A percentile compares a stretch with the other conserved stretches of the same genome.
Evolutionary conservation across 2,113 vertebrate genomes (phyloP).

Genomic region (Pteruthius melanotis): DNA sequence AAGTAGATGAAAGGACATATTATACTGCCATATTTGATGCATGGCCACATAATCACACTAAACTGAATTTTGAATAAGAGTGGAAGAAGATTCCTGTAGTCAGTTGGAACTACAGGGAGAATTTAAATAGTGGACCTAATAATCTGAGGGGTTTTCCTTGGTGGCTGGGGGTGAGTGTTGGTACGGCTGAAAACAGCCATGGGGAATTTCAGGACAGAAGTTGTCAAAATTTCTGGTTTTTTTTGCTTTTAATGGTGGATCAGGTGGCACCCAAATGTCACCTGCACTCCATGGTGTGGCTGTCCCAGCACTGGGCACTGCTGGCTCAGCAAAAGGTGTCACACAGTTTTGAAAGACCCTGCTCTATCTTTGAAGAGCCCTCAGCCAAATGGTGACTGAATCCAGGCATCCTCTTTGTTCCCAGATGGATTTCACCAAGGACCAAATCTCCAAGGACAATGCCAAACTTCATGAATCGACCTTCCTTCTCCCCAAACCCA

Average conservation of each 20-base stretch:
- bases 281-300: accelerated
- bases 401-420: neutral
- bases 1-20: slow-evolving; percentile 68
- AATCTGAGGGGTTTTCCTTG: neutral
- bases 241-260: neutral
- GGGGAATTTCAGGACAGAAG: neutral
- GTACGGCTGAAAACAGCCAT: neutral
- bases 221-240: neutral
- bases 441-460: neutral
- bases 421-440: neutral
- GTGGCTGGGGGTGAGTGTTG: neutral
- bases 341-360: neutral
- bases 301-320: neutral
- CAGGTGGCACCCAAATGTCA: neutral
- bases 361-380: neutral
- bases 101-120: slow-evolving; percentile 20
- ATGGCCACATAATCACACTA: slow-evolving; percentile 67
- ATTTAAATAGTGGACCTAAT: slow-evolving; percentile 37
- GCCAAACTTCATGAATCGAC: neutral
- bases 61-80: slow-evolving; percentile 66
- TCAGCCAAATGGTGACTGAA: accelerated
- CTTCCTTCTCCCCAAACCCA: neutral
- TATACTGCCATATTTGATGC: slow-evolving; percentile 67
- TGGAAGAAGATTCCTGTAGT: slow-evolving; percentile 52
- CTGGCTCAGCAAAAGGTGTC: neutral